Percentiles rank a stretch among this genome's conserved stretches.
These are phyloP conservation scores for Aphodius sticticus DNA, from an alignment of 2,888 invertebrate species.

Conservation along the genomic window DNA sequence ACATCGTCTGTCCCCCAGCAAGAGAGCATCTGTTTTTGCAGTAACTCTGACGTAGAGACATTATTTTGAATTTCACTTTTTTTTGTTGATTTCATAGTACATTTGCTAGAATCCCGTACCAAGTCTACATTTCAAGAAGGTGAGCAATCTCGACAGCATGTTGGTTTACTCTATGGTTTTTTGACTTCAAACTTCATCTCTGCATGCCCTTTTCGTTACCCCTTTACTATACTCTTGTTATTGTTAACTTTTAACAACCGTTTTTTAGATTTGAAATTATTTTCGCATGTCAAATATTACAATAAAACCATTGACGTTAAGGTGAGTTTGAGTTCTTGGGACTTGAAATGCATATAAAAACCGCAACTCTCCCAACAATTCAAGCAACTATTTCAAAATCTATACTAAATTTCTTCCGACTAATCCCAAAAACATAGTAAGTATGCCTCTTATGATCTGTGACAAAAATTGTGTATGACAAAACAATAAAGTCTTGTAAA, in stretches of 20 bases:
- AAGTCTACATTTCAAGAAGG: slow-evolving; percentile 54
- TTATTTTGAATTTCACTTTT: slow-evolving; percentile 48
- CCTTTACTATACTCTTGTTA: slow-evolving; percentile 19
- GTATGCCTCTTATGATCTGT: background rate
- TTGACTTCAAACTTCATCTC: background rate
- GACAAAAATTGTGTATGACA: background rate
- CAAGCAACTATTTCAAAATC: background rate
- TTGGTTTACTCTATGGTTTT: slow-evolving; percentile 24
- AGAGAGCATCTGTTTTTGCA: slow-evolving; percentile 17
- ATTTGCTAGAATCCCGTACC: slow-evolving; percentile 55
- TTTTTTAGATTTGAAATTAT: slow-evolving; percentile 10
- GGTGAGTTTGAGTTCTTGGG: background rate
- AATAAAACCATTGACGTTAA: background rate
- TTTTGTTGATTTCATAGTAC: slow-evolving; percentile 58
- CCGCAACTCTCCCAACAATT: background rate
- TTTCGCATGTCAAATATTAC: background rate
- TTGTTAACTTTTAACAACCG: slow-evolving; percentile 20
- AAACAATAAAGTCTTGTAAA: background rate
- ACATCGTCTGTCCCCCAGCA: background rate
- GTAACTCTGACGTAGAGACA: slow-evolving; percentile 32
- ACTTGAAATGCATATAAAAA: too few relatives aligned
- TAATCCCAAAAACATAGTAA: background rate
- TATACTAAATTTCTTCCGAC: background rate
- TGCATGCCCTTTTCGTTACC: slow-evolving; percentile 13
- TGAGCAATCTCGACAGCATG: slow-evolving; percentile 52